Base-by-base conservation (phyloP, 2,888 invertebrate genomes). In the Idaea straminata region DNA sequence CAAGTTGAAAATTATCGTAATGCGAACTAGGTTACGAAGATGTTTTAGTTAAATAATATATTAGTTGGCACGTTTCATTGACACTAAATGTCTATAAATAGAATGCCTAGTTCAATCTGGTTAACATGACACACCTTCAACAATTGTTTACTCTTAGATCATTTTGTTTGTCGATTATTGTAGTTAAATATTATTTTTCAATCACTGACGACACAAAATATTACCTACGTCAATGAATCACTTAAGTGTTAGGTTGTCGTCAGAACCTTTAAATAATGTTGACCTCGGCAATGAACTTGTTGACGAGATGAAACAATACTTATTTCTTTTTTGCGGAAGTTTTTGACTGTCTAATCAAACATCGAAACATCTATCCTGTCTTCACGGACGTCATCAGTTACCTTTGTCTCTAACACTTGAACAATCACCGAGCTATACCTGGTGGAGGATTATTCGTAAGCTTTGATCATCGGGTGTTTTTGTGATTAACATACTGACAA, bases 31-130 rank as follows among this genome's bases (percentile, higher is more conserved):
- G 86, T 84, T 84, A 85, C 75, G 47, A 47, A 47, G 78, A 82
- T 83, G 82, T 82, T 83, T 81, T 77, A 74, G 85, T 85, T 85
- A 84, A 82, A 78, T 72, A 13, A 75, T 69, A 72, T 77, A 77
- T 79, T 79, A 82, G 83, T 87, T 89, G 89, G 90, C 90, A 89
- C 88, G 86, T 83, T 79, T 74, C 86, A 83, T 85, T 85, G 87
- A 84, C 82, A 82, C 72, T 77, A 77, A 82, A 74, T 77, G 74
- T 80, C 82, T 81, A 76, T 79, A 88, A 91, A 89, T 91, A 90
- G 87, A 86, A 78, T 77, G 73, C 72, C 79, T 80, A 77, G 80
- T 78, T 76, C 77, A 77, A 77, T 75, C 77, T 71, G 72, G 80
- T 80, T 79, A 71, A 77, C 47, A 47, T 13, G 10, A 47, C 47